Evolutionary conservation across 1,140 invertebrate genomes (phyloP).

Genomic region (Drosophila insularis): DNA sequence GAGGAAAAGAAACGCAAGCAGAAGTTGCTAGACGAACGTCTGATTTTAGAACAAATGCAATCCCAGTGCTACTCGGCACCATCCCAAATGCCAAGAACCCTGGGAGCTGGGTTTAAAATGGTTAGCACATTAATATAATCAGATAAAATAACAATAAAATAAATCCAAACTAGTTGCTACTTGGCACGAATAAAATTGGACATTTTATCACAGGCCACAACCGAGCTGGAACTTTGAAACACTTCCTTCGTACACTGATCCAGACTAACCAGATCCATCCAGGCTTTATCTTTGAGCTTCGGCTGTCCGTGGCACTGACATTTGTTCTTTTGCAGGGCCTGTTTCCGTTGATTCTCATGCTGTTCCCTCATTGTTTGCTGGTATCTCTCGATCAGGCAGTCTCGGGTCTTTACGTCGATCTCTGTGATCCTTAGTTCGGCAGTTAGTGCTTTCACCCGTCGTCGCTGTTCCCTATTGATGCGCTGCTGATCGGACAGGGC

Average conservation of each 20-base stretch:
- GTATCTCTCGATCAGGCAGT: constrained; percentile 51
- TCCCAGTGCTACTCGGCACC: constrained; percentile 76
- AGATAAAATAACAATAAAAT: neutral
- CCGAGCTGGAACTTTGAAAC: neutral
- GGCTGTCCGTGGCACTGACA: neutral
- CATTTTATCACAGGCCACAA: neutral
- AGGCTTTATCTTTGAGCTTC: neutral
- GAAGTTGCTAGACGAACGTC: constrained; percentile 72
- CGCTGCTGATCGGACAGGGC: constrained; percentile 47
- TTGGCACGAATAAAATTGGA: neutral
- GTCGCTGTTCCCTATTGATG: constrained; percentile 47
- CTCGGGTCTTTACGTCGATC: constrained; percentile 64
- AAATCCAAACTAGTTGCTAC: neutral
- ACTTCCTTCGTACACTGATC: neutral
- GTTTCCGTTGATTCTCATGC: constrained; percentile 11
- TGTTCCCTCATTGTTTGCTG: constrained; percentile 39
- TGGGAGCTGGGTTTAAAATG: constrained; percentile 76
- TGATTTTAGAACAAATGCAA: constrained; percentile 72
- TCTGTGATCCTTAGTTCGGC: constrained; percentile 69
- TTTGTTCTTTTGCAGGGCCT: neutral
- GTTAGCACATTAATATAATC: constrained; percentile 54
- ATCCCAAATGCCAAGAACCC: constrained; percentile 56
- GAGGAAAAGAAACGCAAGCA: constrained; percentile 79
- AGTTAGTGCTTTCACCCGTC: constrained; percentile 50
- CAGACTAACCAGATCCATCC: neutral